phyloP scores from a whole-genome alignment of 2,797 vertebrate species.

The Danio choprae region DNA sequence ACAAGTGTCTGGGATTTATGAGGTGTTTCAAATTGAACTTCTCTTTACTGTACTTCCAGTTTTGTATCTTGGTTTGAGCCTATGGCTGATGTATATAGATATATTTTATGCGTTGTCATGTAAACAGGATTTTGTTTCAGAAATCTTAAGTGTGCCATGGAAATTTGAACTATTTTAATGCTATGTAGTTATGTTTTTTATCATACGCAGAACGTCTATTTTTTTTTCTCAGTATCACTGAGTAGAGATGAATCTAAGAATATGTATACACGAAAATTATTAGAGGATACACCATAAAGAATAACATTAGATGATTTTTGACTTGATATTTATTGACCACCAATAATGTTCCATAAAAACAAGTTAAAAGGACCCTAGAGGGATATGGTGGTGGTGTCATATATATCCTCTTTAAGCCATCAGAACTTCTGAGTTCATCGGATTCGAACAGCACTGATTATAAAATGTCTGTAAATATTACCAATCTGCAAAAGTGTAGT shows the following conservation, averaged over 20 bases:
- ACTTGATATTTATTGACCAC: slow-evolving; percentile 75
- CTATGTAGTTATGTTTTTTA: slow-evolving; percentile 66
- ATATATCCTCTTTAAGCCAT: slow-evolving; percentile 64
- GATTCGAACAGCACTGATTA: slow-evolving; percentile 80
- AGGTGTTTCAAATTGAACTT: slow-evolving; percentile 68
- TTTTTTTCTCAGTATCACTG: slow-evolving; percentile 73
- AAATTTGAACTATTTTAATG: slow-evolving; percentile 73
- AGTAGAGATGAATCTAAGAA: slow-evolving; percentile 68
- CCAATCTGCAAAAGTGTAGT: slow-evolving; percentile 73
- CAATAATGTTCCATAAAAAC: slow-evolving; percentile 54
- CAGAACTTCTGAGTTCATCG: slow-evolving; percentile 64
- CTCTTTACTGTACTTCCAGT: slow-evolving; percentile 70
- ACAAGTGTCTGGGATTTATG: slow-evolving; percentile 68
- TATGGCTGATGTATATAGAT: slow-evolving; percentile 93
- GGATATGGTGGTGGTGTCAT: slow-evolving; percentile 54
- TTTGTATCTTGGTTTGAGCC: slow-evolving; percentile 77
- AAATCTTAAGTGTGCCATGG: slow-evolving; percentile 87
- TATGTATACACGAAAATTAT: slow-evolving; percentile 69
- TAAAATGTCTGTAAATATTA: slow-evolving; percentile 79
- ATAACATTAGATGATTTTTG: slow-evolving; percentile 69
- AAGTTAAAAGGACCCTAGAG: slow-evolving; percentile 57
- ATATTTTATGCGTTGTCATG: slow-evolving; percentile 67
- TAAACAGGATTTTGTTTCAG: slow-evolving; percentile 99
- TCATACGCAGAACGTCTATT: slow-evolving; percentile 68
- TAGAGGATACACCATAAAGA: slow-evolving; percentile 63